phyloP scores from a whole-genome alignment of 1,140 invertebrate species.

The Drosophila ercepeae region DNA sequence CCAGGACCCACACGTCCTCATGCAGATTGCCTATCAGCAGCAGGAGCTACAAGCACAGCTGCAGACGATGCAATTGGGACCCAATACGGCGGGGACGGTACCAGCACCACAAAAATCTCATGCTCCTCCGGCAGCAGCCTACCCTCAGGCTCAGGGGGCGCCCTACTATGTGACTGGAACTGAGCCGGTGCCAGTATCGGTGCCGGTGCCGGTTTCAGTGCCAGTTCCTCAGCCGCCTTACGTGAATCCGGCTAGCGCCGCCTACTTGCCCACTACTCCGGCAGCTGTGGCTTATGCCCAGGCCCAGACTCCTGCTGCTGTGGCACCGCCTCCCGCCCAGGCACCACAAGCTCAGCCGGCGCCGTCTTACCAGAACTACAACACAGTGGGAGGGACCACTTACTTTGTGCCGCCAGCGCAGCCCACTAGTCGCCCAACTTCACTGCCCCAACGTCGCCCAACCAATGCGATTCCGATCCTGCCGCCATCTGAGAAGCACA shows the following conservation, averaged over 20 bases:
- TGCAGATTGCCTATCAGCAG: conserved; percentile 80
- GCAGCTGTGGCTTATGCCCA: conserved; percentile 68
- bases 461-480: conserved; percentile 84
- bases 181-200: conserved; percentile 49
- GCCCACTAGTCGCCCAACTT: conserved; percentile 63
- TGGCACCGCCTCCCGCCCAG: conserved; percentile 41
- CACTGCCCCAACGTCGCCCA: conserved; percentile 80
- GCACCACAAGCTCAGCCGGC: conserved; percentile 38
- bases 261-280: conserved; percentile 66
- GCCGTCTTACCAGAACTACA: conserved; percentile 75
- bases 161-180: conserved; percentile 79
- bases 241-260: conserved; percentile 59
- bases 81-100: conserved; percentile 26
- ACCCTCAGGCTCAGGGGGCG: conserved; percentile 74
- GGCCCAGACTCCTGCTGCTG: conserved; percentile 42
- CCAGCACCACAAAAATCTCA: conserved; percentile 53
- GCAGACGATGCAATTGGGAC: conserved; percentile 67
- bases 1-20: conserved; percentile 76
- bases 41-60: conserved; percentile 78
- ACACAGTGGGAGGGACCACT: conserved; percentile 82
- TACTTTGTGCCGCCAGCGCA: conserved; percentile 81
- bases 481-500: conserved; percentile 83
- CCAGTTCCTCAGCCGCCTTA: conserved; percentile 55
- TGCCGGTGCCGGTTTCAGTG: conserved; percentile 24
- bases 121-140: conserved; percentile 47